These are phyloP conservation scores for Dione vanillae DNA, from an alignment of 2,888 invertebrate genomes.

Conservation along the genomic window DNA sequence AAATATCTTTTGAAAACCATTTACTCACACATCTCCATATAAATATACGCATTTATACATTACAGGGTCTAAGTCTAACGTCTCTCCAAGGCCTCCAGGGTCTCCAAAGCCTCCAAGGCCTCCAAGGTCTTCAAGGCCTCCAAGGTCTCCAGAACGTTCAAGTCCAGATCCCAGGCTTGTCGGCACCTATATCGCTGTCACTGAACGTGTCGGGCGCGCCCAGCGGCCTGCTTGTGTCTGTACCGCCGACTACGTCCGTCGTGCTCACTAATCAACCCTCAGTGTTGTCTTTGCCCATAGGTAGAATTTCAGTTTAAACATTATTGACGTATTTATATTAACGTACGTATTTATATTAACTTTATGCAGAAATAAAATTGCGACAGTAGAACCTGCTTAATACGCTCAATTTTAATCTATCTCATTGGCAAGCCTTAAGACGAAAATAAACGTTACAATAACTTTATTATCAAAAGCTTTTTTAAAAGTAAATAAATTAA, in stretches of 20 bases:
- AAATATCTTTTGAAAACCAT: too few relatives aligned
- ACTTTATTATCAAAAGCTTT: too few relatives aligned
- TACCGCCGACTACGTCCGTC: slow-evolving; percentile 83
- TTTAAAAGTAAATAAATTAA: too few relatives aligned
- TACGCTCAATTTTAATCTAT: too few relatives aligned
- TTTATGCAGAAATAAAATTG: too few relatives aligned
- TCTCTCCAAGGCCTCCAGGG: slow-evolving; percentile 78
- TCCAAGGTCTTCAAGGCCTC: slow-evolving; percentile 90
- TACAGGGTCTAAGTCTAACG: slow-evolving; percentile 88
- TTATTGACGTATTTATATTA: too few relatives aligned
- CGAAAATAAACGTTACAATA: too few relatives aligned
- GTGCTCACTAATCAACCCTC: slow-evolving; percentile 83
- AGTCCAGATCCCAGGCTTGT: slow-evolving; percentile 92
- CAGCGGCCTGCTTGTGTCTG: slow-evolving; percentile 87
- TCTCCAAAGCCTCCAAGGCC: slow-evolving; percentile 75
- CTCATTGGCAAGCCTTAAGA: too few relatives aligned
- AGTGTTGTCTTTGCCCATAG: slow-evolving; percentile 86
- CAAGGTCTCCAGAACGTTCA: slow-evolving; percentile 92
- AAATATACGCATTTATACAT: not conserved
- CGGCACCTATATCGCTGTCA: slow-evolving; percentile 93
- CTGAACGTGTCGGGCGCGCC: slow-evolving; percentile 88
- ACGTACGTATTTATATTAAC: too few relatives aligned
- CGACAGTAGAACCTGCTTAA: too few relatives aligned
- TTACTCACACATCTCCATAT: not conserved
- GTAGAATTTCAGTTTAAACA: slow-evolving; percentile 59